A percentile compares a stretch with the other conserved stretches of the same genome.
Evolutionary conservation across 2,888 invertebrate species (phyloP).

Genomic region (Xanthia icteritia): DNA sequence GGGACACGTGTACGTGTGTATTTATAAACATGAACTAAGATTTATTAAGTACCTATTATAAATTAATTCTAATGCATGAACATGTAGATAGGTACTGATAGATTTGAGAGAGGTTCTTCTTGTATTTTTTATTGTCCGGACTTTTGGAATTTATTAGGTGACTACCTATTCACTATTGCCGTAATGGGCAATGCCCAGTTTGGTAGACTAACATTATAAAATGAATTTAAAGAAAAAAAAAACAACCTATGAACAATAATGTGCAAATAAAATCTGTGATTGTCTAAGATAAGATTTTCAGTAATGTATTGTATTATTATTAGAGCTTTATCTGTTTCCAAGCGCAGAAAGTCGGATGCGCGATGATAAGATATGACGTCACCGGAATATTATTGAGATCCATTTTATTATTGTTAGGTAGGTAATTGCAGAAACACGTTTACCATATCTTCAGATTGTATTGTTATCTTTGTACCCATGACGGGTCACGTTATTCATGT

Average conservation of each 20-base stretch:
- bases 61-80: constrained; percentile 11
- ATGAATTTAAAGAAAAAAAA: background rate
- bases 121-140: background rate
- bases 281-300: constrained; percentile 10
- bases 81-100: background rate
- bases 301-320: background rate
- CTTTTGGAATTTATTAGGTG: background rate
- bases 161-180: background rate
- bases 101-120: background rate
- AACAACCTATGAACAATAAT: background rate
- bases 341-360: constrained; percentile 32
- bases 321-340: constrained; percentile 56
- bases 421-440: constrained; percentile 26
- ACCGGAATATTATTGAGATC: constrained; percentile 23
- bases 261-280: constrained; percentile 1
- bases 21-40: constrained; percentile 25
- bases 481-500: constrained; percentile 17
- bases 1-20: constrained; percentile 5
- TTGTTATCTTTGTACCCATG: constrained; percentile 15
- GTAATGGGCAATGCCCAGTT: background rate
- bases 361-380: constrained; percentile 47
- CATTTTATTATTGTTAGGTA: constrained; percentile 18
- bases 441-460: constrained; percentile 29
- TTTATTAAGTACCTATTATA: constrained; percentile 1
- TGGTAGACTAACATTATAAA: background rate